Conservation (phyloP, 2,113 vertebrate genomes). For the Sinocyclocheilus anophthalmus region DNA sequence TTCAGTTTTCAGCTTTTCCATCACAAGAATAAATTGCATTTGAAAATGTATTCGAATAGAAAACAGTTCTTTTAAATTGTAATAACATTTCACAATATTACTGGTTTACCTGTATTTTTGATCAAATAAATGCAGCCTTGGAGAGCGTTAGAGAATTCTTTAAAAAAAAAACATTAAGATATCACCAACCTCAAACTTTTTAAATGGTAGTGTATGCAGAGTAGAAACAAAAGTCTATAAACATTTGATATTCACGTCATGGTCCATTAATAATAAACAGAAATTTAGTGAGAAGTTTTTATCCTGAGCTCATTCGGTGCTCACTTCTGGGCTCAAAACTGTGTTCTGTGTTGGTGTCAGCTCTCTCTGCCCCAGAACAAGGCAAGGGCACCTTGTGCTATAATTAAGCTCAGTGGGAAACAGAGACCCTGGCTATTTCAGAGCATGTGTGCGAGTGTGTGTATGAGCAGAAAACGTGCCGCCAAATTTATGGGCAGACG, state of each 20-base stretch:
- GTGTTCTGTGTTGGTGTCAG: neutral
- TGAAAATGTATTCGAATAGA: neutral
- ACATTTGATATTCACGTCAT: neutral
- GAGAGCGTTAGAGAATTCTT: neutral
- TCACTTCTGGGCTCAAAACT: neutral
- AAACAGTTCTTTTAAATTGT: neutral
- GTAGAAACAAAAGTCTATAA: neutral
- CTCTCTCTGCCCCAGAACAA: constrained; percentile 47
- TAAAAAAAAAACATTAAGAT: neutral
- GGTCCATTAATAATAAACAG: neutral
- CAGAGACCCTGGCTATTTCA: constrained; percentile 40
- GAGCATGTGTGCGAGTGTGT: constrained; percentile 46
- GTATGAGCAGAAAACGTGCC: constrained; percentile 59
- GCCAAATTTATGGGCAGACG: constrained; percentile 35
- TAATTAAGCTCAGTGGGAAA: constrained; percentile 67
- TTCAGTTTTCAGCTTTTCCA: neutral
- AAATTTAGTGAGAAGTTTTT: neutral
- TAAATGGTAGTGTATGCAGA: neutral
- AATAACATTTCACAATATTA: neutral
- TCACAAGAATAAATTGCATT: neutral
- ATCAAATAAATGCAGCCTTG: neutral
- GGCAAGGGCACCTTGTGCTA: constrained; percentile 71
- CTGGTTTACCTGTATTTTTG: neutral
- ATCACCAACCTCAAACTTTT: neutral
- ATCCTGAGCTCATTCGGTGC: neutral